Evolutionary conservation across 1,140 invertebrate species (phyloP), one percentile per base, ranked within the genome.

Genomic region (Drosophila rhopaloa): DNA sequence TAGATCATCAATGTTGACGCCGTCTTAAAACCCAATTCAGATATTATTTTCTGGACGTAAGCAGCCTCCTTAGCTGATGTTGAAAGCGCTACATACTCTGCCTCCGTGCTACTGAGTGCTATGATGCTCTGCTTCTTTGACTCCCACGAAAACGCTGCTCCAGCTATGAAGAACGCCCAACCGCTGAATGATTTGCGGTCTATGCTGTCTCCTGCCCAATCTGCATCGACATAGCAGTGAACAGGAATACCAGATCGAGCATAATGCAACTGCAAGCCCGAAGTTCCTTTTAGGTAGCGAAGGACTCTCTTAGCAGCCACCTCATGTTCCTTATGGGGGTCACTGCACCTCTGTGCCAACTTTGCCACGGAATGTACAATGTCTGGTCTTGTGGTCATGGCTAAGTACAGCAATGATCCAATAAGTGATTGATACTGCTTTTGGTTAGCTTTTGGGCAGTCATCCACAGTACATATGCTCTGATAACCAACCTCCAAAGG

Each of bases 131-230:
- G 41, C 8, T n/a, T n/a, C n/a, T n/a, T n/a, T n/a, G n/a, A n/a
- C n/a, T n/a, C n/a, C n/a, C n/a, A n/a, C n/a, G n/a, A 35, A n/a
- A 57, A 27, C 11, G 55, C 55, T 13, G 55, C 55, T 44, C 41
- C 29, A 44, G 41, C 41, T 2, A 44, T 14, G 6, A 57, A n/a
- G 41, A 57, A 44, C 41, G 27, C 19, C 55, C 40, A 57, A 35
- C 54, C 38, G 40, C 13, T 57, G 9, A 43, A 56, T 2, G 40
- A 57, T 19, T 57, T 57, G 14, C 55, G 43, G 14, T 47, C 32
- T 7, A 3, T 58, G 14, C 13, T 16, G 29, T 29, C 27, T 13
- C 24, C 54, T 29, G 54, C 24, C 41, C 54, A 56, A 29, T 44
- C 41, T 16, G 27, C 54, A 19, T 56, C 54, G 29, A 56, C 40